Evolutionary conservation across 2,888 invertebrate genomes (phyloP), one percentile per base, ranked within the genome.

Genomic region (Ichneumoninae sp.): DNA sequence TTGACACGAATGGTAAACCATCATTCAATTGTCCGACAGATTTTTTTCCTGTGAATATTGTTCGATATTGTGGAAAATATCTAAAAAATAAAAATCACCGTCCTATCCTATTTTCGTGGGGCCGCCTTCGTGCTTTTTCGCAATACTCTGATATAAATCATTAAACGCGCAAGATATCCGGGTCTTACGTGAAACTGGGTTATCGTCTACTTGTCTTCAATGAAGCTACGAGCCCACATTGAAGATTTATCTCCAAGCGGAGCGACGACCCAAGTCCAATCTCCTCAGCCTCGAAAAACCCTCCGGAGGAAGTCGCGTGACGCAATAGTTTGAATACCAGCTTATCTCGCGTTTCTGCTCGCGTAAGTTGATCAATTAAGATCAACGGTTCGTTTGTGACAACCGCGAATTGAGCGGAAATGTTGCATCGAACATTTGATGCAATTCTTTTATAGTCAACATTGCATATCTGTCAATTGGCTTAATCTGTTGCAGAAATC

Each of bases 161-260:
- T 47, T 47, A 47, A 47, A 47, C 44, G 44, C 13, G 44, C 8
- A 30, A 50, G 47, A 69, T 73, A 75, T 63, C 86, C 75, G 82
- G 71, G 66, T 75, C 86, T 85, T 89, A 83, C 83, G 71, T 74
- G 81, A 87, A 90, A 89, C 87, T 92, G 88, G 91, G 91, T 92
- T 92, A 91, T 91, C 91, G 89, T 88, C 85, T 90, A 86, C 87
- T 90, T 89, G 88, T 87, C 86, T 85, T 78, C 87, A 91, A 90
- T 90, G 88, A 91, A 89, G 87, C 78, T 81, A 36, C 22, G 36
- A 33, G 19, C 65, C 19, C 30, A 69, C n/a, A 63, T 36, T 73
- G 86, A 79, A 88, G 89, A 91, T 90, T 91, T 91, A 91, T 91
- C 89, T 85, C 71, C 83, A 83, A 63, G 86, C 86, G 86, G 83